phyloP scores from a whole-genome alignment of 2,888 invertebrate species.

The Lymantria dispar region DNA sequence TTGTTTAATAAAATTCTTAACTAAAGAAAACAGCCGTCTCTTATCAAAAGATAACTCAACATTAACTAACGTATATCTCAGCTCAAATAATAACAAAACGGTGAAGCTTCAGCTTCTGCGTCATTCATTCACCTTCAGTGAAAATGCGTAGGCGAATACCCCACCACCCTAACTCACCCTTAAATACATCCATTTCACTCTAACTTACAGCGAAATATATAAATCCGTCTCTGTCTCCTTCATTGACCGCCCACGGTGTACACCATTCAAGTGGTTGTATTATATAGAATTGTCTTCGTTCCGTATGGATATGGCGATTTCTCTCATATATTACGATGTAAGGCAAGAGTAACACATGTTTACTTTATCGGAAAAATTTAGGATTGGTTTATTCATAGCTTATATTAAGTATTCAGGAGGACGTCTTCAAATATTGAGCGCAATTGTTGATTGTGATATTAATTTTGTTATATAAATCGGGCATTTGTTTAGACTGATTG shows the following conservation, averaged over 20 bases:
- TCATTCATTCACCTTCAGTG: conserved; percentile 60
- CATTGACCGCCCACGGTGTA: conserved; percentile 60
- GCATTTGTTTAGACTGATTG: no score
- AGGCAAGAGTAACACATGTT: background rate
- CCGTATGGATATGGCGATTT: background rate
- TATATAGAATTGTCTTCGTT: background rate
- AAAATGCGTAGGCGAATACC: conserved; percentile 39
- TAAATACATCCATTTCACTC: conserved; percentile 13
- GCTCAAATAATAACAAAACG: conserved; percentile 29
- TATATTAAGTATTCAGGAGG: background rate
- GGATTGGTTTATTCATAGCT: background rate
- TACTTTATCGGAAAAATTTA: background rate
- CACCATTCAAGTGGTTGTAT: conserved; percentile 54
- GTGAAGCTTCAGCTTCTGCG: conserved; percentile 40
- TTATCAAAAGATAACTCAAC: background rate
- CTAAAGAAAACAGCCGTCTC: no score
- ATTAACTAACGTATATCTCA: conserved; percentile 14
- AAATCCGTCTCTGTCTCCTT: conserved; percentile 40
- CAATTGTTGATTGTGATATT: no score
- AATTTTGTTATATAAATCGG: no score
- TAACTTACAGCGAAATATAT: background rate
- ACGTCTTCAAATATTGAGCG: no score
- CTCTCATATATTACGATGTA: background rate
- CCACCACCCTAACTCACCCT: conserved; percentile 5
- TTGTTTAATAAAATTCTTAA: no score